Evolutionary conservation across 2,888 invertebrate species (phyloP).

Genomic region (Podabrus alpinus): DNA sequence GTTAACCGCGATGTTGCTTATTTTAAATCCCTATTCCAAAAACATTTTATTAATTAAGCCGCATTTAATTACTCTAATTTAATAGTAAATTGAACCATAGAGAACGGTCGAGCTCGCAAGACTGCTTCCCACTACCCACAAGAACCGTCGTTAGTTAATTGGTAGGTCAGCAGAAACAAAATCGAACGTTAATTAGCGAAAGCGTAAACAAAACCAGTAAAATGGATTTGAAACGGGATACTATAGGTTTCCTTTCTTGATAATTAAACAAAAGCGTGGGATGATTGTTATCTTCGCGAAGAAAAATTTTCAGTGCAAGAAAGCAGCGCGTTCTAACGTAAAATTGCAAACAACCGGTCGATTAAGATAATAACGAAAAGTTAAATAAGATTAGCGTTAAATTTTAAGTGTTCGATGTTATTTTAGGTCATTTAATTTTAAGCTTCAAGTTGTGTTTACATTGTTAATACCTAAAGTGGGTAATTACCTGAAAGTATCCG

Average conservation of each 20-base stretch:
- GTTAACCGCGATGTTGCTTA: neutral
- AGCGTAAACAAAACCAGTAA: slow-evolving; percentile 31
- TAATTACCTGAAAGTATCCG: neutral
- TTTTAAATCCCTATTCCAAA: neutral
- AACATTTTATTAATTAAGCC: neutral
- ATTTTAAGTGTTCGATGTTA: neutral
- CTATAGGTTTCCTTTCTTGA: neutral
- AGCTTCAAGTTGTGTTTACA: neutral
- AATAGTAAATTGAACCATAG: neutral
- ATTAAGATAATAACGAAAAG: slow-evolving; percentile 1
- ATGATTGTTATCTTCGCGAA: neutral
- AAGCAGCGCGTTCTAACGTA: neutral
- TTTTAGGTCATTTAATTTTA: slow-evolving; percentile 1
- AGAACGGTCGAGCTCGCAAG: neutral
- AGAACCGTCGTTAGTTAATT: slow-evolving; percentile 36
- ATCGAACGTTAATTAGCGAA: slow-evolving; percentile 38
- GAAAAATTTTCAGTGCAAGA: neutral
- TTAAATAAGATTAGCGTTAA: neutral
- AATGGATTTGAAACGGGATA: slow-evolving; percentile 19
- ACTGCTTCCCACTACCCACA: neutral
- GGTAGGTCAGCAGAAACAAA: slow-evolving; percentile 38
- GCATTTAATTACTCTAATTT: neutral
- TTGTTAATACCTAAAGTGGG: neutral
- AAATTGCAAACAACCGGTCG: neutral
- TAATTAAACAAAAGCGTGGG: slow-evolving; percentile 3